Percentiles rank a stretch among this genome's conserved stretches.
These are phyloP conservation scores for Dissostichus mawsoni DNA, from an alignment of 2,113 vertebrate species.

Conservation along the genomic window DNA sequence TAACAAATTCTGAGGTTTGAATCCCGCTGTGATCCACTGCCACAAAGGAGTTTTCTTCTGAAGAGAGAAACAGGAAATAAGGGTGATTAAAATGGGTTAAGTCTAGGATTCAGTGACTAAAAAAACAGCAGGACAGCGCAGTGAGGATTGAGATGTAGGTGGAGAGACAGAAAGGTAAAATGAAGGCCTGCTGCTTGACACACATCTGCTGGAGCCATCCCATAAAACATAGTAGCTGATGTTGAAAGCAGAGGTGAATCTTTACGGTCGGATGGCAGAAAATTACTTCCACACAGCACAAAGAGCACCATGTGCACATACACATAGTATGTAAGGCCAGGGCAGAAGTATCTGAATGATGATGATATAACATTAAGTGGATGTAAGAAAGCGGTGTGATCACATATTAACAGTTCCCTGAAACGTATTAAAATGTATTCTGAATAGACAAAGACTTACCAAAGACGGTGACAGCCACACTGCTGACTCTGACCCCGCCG, in stretches of 20 bases:
- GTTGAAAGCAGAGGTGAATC: slow-evolving; percentile 72
- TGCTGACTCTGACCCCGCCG: slow-evolving; percentile 84
- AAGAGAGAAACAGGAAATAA: slow-evolving; percentile 18
- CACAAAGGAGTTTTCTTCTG: slow-evolving; percentile 89
- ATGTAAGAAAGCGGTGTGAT: neutral
- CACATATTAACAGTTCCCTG: neutral
- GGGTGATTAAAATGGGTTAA: slow-evolving; percentile 2
- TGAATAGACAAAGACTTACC: slow-evolving; percentile 79
- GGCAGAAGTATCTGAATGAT: slow-evolving; percentile 23
- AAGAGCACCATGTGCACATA: slow-evolving; percentile 16
- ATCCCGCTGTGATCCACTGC: slow-evolving; percentile 90
- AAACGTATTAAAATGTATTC: slow-evolving; percentile 12
- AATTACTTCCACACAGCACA: slow-evolving; percentile 56
- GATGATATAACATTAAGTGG: slow-evolving; percentile 25
- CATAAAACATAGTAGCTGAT: slow-evolving; percentile 71
- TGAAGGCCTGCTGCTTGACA: slow-evolving; percentile 42
- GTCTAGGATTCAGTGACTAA: neutral
- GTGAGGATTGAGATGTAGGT: slow-evolving; percentile 1
- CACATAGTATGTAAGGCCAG: slow-evolving; percentile 6
- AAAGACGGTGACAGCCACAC: slow-evolving; percentile 86
- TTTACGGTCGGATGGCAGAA: slow-evolving; percentile 50
- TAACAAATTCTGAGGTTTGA: slow-evolving; percentile 84
- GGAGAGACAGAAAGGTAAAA: slow-evolving; percentile 51
- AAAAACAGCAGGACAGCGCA: neutral
- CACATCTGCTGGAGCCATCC: slow-evolving; percentile 76